Percentiles rank a stretch among this genome's conserved stretches.
Conservation (phyloP, 1,140 invertebrate species). For the Trichomalopsis sarcophagae region DNA sequence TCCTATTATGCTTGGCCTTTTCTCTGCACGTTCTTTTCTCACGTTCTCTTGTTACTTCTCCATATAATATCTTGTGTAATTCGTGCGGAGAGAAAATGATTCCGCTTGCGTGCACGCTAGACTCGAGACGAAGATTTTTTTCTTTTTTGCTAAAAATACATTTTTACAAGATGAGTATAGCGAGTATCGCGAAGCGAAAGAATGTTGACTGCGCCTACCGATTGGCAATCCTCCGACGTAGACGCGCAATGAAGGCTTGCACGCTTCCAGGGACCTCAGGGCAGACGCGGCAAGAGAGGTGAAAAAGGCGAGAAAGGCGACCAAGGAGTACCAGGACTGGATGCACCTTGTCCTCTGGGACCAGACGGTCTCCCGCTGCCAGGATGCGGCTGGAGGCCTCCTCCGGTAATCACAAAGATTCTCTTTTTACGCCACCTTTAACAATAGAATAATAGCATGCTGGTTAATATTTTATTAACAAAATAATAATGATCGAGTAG, state of each 20-base stretch:
- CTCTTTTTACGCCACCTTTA: background rate
- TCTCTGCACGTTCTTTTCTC: slow-evolving; percentile 56
- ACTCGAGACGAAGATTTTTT: background rate
- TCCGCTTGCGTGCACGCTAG: background rate
- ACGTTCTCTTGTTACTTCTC: background rate
- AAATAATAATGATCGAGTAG: background rate
- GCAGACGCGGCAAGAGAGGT: slow-evolving; percentile 92
- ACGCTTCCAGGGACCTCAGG: slow-evolving; percentile 84
- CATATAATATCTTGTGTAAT: background rate
- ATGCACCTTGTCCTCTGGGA: slow-evolving; percentile 97
- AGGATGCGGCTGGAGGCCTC: slow-evolving; percentile 94
- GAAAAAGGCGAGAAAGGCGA: slow-evolving; percentile 94
- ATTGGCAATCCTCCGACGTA: slow-evolving; percentile 25
- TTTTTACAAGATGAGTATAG: background rate
- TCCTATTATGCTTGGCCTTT: slow-evolving; percentile 69
- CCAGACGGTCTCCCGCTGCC: slow-evolving; percentile 94
- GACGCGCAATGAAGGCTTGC: slow-evolving; percentile 55
- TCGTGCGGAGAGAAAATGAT: too few species aligned
- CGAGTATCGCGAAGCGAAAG: background rate
- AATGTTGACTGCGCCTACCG: background rate
- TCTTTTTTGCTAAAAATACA: too few species aligned
- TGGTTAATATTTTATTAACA: too few species aligned
- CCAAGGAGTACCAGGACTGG: slow-evolving; percentile 95
- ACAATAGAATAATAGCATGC: too few species aligned
- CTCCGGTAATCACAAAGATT: slow-evolving; percentile 78